phyloP scores from a whole-genome alignment of 2,797 vertebrate genomes.

The Tamandua tetradactyla region DNA sequence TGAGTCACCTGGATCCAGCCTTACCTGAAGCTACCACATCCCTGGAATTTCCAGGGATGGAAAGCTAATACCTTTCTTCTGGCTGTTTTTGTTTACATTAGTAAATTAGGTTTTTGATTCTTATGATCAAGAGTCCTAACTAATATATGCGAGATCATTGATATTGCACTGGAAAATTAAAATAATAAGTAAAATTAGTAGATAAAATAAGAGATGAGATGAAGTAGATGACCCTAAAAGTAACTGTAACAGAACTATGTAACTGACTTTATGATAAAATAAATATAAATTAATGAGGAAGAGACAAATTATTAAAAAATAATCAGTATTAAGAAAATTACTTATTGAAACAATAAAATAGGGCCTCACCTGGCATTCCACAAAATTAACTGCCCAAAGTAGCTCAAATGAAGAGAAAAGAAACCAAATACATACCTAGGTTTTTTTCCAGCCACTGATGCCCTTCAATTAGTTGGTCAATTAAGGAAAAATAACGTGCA shows the following conservation, averaged over 20 bases:
- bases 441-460: constrained; percentile 95
- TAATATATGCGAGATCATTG: not conserved
- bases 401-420: not conserved
- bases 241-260: not conserved
- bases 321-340: constrained; percentile 18
- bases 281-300: constrained; percentile 3
- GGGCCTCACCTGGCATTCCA: not conserved
- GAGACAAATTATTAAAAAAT: not conserved
- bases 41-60: not conserved
- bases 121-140: constrained; percentile 2
- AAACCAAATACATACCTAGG: constrained; percentile 85
- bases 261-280: not conserved
- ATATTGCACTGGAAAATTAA: not conserved
- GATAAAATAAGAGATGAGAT: constrained; percentile 16
- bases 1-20: not conserved
- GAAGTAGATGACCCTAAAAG: not conserved
- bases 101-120: not conserved
- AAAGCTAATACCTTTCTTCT: not conserved
- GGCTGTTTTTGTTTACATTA: not conserved
- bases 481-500: constrained; percentile 92
- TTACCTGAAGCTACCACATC: not conserved
- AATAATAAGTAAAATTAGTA: not conserved
- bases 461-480: constrained; percentile 95
- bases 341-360: constrained; percentile 1
- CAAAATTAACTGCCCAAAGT: not conserved